Base-by-base conservation (phyloP, 2,113 vertebrate genomes). In the Arvicanthis niloticus region DNA sequence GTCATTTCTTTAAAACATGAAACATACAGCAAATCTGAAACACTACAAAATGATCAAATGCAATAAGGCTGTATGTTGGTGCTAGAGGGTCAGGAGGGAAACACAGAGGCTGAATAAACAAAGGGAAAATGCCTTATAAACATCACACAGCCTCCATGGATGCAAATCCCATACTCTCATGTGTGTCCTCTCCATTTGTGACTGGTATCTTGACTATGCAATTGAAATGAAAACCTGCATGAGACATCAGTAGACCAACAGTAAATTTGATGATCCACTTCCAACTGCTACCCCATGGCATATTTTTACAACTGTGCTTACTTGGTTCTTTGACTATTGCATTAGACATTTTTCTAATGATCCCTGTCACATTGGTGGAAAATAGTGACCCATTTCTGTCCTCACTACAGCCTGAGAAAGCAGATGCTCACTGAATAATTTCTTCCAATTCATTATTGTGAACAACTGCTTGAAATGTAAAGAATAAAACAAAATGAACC, bases 381-480 rank as follows among this genome's bases (percentile, higher is more conserved):
- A 60, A 76, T 31, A n/a, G 21, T 40, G 40, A 75, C 70, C 31
- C 48, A 62, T 78, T 89, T 94, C 48, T 90, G 29, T 10, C 37
- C 75, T 84, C 29, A 65, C 84, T 82, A 88, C 37, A 60, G 34
- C 48, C 31, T 58, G 8, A 13, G 13, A 87, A 40, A 97, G 7
- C 70, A 86, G 13, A 77, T 2, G 88, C 22, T 76, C n/a, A 73
- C 40, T 68, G 68, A 62, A 91, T 75, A 62, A 78, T 62, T 67
- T 91, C n/a, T n/a, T 24, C 8, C 75, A 65, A 75, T 67, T 68
- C 8, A 40, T 84, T 86, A 73, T 73, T 82, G 72, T 87, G 72
- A 95, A 76, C 19, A 86, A 90, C 90, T 26, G 16, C n/a, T 86
- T 53, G 80, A 51, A 93, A 93, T 58, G 16, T 81, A 93, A 90